phyloP scores from a whole-genome alignment of 2,888 invertebrate species.

The Dermolepida albohirtum region DNA sequence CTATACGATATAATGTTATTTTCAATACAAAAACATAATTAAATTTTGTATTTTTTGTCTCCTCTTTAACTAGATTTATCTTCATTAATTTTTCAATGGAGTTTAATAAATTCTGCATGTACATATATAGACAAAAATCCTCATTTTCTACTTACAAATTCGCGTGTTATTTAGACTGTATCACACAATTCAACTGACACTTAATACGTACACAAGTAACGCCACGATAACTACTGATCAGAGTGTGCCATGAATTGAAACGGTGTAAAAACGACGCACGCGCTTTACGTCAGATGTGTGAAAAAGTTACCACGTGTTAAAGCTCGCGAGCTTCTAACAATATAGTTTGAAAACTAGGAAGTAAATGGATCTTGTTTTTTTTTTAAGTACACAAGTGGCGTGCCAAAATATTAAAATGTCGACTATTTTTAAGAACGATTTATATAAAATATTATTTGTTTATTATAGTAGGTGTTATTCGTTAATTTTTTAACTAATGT shows the following conservation, averaged over 20 bases:
- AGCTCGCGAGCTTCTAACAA: constrained; percentile 17
- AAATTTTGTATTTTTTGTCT: too few relatives aligned
- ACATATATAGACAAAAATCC: neutral
- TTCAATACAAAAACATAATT: too few relatives aligned
- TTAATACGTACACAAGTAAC: constrained; percentile 43
- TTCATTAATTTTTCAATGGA: too few relatives aligned
- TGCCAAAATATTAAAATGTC: too few relatives aligned
- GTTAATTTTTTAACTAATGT: too few relatives aligned
- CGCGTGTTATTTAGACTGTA: constrained; percentile 26
- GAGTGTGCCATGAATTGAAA: constrained; percentile 46
- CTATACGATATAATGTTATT: too few relatives aligned
- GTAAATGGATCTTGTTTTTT: neutral
- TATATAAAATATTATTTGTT: too few relatives aligned
- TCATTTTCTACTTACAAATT: constrained; percentile 25
- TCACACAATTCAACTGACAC: constrained; percentile 27
- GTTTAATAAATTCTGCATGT: neutral
- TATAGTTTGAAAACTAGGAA: neutral
- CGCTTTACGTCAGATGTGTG: constrained; percentile 20
- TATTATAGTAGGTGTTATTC: too few relatives aligned
- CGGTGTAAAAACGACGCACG: constrained; percentile 32
- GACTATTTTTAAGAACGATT: too few relatives aligned
- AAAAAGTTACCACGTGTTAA: constrained; percentile 41
- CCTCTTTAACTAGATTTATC: too few relatives aligned
- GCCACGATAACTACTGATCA: constrained; percentile 46
- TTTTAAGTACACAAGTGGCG: too few relatives aligned